phyloP scores from a whole-genome alignment of 2,888 invertebrate genomes.

The Amphipoea oculea region DNA sequence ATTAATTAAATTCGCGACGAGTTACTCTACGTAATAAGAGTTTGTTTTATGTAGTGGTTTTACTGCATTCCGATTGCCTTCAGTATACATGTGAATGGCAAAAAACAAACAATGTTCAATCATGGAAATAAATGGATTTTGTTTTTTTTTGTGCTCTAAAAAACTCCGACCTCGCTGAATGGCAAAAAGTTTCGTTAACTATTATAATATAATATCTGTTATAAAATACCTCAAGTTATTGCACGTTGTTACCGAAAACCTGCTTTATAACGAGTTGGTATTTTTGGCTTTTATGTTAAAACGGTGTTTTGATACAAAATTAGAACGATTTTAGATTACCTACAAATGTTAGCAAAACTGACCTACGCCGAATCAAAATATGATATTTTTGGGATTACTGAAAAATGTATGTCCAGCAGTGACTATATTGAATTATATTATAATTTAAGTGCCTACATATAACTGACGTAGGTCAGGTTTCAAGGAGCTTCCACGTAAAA shows the following conservation, averaged over 20 bases:
- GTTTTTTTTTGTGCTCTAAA: conserved; percentile 55
- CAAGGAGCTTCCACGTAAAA: too few species aligned
- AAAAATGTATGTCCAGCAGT: too few species aligned
- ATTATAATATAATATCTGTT: conserved; percentile 31
- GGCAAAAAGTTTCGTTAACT: conserved; percentile 49
- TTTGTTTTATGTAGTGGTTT: conserved; percentile 52
- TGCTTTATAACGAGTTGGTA: conserved; percentile 27
- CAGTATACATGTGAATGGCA: conserved; percentile 35
- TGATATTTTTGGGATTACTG: background rate
- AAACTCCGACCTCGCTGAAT: conserved; percentile 40
- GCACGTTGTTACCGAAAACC: conserved; percentile 28
- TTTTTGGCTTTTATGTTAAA: conserved; percentile 29
- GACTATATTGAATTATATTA: background rate
- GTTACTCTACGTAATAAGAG: conserved; percentile 54
- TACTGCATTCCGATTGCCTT: conserved; percentile 49
- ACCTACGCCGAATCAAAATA: background rate
- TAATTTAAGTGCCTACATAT: background rate
- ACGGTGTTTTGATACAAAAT: conserved; percentile 26
- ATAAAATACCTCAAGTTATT: conserved; percentile 53
- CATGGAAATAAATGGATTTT: conserved; percentile 59
- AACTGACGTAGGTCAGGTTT: background rate
- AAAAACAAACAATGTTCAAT: conserved; percentile 63
- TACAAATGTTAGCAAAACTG: background rate
- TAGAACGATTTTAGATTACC: background rate
- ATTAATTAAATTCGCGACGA: conserved; percentile 77